These are phyloP conservation scores for Babylonia areolata DNA, from an alignment of 1,140 invertebrate species.

Conservation along the genomic window DNA sequence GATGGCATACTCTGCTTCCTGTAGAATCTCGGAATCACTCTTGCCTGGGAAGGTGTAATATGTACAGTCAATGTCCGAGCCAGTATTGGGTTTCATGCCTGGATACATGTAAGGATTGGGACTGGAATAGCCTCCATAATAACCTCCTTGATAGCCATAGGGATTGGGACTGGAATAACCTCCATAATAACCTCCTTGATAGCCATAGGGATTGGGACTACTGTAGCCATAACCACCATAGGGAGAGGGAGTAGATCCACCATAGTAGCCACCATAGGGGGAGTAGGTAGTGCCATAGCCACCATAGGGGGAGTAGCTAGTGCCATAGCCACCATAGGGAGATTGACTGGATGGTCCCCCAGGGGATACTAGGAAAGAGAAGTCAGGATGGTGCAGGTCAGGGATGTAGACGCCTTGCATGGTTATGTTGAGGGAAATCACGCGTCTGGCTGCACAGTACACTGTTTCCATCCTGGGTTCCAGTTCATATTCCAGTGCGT, in stretches of 20 bases:
- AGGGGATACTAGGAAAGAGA: background rate
- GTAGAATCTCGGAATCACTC: background rate
- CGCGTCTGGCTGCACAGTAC: constrained; percentile 13
- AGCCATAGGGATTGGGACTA: too few species aligned
- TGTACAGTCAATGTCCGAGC: background rate
- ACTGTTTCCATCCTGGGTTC: background rate
- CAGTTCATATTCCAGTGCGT: background rate
- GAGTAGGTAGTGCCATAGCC: background rate
- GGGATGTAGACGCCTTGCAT: background rate
- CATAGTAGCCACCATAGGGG: background rate
- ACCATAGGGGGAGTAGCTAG: background rate
- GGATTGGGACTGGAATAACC: background rate
- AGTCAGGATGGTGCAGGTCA: background rate
- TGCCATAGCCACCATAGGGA: background rate
- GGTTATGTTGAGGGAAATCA: background rate
- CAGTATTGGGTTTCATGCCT: background rate
- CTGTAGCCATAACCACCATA: too few species aligned
- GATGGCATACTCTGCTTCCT: background rate
- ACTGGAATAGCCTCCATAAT: too few species aligned
- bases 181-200: background rate
- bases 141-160: background rate
- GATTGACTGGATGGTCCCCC: background rate
- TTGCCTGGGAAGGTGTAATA: background rate
- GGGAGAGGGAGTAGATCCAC: background rate
- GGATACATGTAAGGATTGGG: background rate